A percentile compares a stretch with the other conserved stretches of the same genome.
Evolutionary conservation across 1,140 invertebrate species (phyloP).

Genomic region (Ctenoplectra terminalis): DNA sequence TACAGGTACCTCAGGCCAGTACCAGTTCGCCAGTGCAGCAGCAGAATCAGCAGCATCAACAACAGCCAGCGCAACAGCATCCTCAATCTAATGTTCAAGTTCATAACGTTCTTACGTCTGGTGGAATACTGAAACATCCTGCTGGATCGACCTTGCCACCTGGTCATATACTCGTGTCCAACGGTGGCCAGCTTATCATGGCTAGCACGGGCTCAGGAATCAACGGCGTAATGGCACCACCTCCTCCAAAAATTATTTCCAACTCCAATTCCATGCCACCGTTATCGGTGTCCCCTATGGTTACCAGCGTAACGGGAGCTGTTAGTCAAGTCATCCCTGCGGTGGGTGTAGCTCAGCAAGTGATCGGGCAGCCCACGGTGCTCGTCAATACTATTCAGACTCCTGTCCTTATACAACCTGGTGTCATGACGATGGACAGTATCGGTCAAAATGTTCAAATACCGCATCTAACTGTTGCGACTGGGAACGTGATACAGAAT

Average conservation of each 20-base stretch:
- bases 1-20: constrained; percentile 85
- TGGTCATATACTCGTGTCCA: constrained; percentile 89
- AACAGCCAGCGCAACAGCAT: constrained; percentile 64
- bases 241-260: constrained; percentile 85
- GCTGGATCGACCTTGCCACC: constrained; percentile 83
- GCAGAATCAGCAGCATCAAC: constrained; percentile 64
- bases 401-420: constrained; percentile 90
- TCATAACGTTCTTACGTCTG: constrained; percentile 79
- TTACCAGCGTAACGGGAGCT: constrained; percentile 88
- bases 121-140: constrained; percentile 81
- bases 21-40: constrained; percentile 71
- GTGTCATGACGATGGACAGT: constrained; percentile 87
- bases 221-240: constrained; percentile 86
- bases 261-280: constrained; percentile 86
- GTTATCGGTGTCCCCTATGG: constrained; percentile 86
- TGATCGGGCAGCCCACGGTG: constrained; percentile 89
- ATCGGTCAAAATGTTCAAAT: constrained; percentile 87
- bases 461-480: constrained; percentile 85
- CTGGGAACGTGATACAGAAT: constrained; percentile 87
- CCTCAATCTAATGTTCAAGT: constrained; percentile 74
- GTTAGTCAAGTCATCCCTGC: constrained; percentile 87
- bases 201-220: constrained; percentile 84
- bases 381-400: constrained; percentile 92
- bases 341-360: constrained; percentile 85
- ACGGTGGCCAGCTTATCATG: constrained; percentile 89